Base-by-base conservation (phyloP, 2,113 vertebrate species). In the Parotia lawesii region DNA sequence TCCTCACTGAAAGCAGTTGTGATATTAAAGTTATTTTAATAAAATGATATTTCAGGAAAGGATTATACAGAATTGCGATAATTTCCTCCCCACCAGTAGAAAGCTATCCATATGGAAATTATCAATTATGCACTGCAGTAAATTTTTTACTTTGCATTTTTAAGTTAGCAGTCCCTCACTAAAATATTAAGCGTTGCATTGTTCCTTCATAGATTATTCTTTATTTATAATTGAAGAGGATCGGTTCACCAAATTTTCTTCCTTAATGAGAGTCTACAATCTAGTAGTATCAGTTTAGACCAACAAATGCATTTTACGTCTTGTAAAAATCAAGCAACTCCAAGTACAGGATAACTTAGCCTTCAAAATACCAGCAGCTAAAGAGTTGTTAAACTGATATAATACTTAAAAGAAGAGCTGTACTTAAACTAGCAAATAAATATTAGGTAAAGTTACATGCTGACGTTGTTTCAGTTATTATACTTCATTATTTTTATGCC, bases 31-130 rank as follows among this genome's bases (percentile, higher is more conserved):
- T 79, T 54, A n/a, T 58, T 94, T 48, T 51, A 54, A 48, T 71
- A 72, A 81, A 87, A 92, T 82, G 15, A 47, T 38, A 85, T 94
- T 95, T 94, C 91, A 89, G 44, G 31, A 65, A 87, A 89, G 13
- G 83, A 76, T 93, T 93, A 81, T 61, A 86, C 56, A 56, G 89
- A 94, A 95, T n/a, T 94, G 70, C 10, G 29, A 91, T 93, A 9
- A 85, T 95, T 95, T 93, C 95, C 93, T 97, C 96, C 95, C 96
- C 96, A 97, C 70, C 11, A 23, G 75, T 87, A 95, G 93, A 94
- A 87, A 95, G 84, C 80, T 93, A 97, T 94, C 87, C 91, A 80
- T 92, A 71, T 57, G 85, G 90, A 93, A 89, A 65, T 91, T 78
- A 87, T 73, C 56, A 95, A 86, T 91, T 96, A 96, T 84, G 42